Evolutionary conservation across 2,888 invertebrate species (phyloP).

Genomic region (Drosophila paranaensis): DNA sequence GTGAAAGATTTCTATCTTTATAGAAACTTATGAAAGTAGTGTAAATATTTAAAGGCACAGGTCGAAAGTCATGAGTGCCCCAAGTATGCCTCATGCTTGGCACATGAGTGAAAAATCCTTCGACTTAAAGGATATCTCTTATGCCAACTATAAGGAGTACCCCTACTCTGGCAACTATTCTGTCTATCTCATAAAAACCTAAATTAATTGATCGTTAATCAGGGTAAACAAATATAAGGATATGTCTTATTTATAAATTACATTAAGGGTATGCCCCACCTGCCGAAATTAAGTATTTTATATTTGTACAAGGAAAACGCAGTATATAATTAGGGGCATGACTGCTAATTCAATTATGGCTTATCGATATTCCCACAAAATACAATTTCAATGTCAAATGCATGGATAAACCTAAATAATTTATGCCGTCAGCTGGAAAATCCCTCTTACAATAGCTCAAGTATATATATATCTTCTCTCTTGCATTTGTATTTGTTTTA

Average conservation of each 20-base stretch:
- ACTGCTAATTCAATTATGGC: background rate
- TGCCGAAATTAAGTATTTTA: background rate
- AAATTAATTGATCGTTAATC: background rate
- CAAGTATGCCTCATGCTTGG: too few species aligned
- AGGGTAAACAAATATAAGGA: background rate
- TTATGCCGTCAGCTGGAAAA: background rate
- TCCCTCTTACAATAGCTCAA: background rate
- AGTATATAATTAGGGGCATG: slow-evolving; percentile 3
- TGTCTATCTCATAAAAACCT: too few species aligned
- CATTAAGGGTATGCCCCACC: background rate
- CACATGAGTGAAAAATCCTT: too few species aligned
- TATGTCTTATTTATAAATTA: background rate
- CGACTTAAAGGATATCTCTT: too few species aligned
- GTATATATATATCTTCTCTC: too few species aligned
- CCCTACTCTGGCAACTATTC: too few species aligned
- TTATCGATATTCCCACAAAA: background rate
- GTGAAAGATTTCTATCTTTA: background rate
- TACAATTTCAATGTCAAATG: background rate
- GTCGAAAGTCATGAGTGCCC: too few species aligned
- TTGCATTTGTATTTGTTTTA: slow-evolving; percentile 24
- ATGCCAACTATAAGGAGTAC: too few species aligned
- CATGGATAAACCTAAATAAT: background rate
- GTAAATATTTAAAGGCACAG: too few species aligned
- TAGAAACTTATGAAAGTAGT: background rate
- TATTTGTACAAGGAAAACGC: background rate